phyloP scores from a whole-genome alignment of 2,888 invertebrate genomes.

The Lasioglossum oenotherae region DNA sequence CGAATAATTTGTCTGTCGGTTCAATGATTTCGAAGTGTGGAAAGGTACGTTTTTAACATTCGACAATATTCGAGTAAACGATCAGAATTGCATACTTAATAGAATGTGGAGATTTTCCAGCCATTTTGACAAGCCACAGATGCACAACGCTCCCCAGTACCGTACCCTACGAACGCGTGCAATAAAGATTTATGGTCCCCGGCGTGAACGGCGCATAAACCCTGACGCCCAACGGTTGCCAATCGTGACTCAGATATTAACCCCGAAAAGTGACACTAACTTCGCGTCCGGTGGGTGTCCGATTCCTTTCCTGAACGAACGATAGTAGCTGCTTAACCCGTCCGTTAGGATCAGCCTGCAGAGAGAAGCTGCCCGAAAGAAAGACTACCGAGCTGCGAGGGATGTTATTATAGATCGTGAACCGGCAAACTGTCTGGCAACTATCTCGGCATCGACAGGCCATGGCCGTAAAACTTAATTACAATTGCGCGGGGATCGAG shows the following conservation, averaged over 20 bases:
- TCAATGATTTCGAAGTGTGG: background rate
- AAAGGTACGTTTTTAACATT: no score
- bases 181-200: background rate
- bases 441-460: slow-evolving; percentile 41
- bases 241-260: slow-evolving; percentile 2
- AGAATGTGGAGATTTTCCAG: background rate
- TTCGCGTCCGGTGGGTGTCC: background rate
- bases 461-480: slow-evolving; percentile 48
- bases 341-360: background rate
- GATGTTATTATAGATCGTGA: slow-evolving; percentile 24
- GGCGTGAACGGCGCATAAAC: background rate
- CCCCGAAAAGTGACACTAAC: background rate
- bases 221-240: background rate
- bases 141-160: background rate
- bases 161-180: background rate
- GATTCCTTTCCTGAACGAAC: background rate
- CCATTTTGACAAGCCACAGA: background rate
- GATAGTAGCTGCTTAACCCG: background rate
- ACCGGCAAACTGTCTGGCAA: background rate
- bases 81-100: background rate
- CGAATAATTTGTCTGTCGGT: background rate
- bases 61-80: background rate
- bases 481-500: slow-evolving; percentile 7
- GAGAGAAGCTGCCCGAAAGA: background rate
- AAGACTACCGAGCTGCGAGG: background rate